Conservation (phyloP, 2,797 vertebrate species). For the Chaetodon trifasciatus region DNA sequence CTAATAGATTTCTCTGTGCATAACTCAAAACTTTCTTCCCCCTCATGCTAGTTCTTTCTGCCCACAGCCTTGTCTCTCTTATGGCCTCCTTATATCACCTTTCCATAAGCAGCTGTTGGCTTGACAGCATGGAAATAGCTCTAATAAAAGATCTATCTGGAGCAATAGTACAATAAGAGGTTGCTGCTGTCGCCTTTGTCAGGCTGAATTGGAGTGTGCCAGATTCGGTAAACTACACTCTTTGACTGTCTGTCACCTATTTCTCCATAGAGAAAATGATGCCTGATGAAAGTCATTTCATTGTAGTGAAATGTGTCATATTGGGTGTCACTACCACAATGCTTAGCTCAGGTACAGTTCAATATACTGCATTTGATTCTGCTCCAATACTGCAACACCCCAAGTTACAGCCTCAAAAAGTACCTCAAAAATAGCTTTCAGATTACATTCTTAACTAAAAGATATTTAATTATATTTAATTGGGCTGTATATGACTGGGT, state of each 20-base stretch:
- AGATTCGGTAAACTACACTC: neutral
- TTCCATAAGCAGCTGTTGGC: constrained; percentile 32
- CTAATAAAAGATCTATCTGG: neutral
- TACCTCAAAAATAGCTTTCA: neutral
- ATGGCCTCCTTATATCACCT: constrained; percentile 29
- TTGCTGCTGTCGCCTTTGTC: constrained; percentile 11
- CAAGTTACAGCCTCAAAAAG: neutral
- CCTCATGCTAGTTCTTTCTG: constrained; percentile 21
- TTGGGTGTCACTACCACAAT: neutral
- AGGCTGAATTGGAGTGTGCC: neutral
- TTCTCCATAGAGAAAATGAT: neutral
- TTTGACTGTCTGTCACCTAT: neutral
- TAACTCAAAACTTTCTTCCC: constrained; percentile 50
- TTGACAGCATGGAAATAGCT: constrained; percentile 18
- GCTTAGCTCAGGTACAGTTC: neutral
- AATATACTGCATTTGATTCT: neutral
- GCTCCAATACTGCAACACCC: neutral
- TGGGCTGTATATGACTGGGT: neutral
- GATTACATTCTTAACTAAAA: neutral
- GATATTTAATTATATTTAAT: neutral
- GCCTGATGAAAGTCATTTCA: neutral
- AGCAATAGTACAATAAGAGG: neutral
- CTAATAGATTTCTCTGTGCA: constrained; percentile 67
- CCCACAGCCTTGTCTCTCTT: constrained; percentile 22
- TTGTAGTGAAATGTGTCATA: neutral